Percentiles rank a stretch among this genome's conserved stretches.
Conservation (phyloP, 2,797 vertebrate genomes). For the Cyclura pinguis region DNA sequence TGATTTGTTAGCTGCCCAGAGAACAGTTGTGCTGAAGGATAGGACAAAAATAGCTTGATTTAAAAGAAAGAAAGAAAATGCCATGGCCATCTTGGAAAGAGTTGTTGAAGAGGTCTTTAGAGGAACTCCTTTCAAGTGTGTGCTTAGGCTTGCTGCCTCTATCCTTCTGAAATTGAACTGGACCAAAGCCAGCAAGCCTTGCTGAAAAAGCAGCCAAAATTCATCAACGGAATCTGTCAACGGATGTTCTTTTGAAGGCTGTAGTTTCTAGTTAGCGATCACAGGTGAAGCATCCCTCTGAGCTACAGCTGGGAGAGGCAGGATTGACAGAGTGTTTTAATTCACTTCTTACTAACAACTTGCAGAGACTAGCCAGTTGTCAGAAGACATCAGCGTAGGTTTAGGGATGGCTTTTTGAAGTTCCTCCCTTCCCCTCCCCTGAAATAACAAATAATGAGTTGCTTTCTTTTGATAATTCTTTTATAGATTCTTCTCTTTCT, state of each 20-base stretch:
- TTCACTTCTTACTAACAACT: slow-evolving; percentile 34
- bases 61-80: not conserved
- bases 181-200: slow-evolving; percentile 1
- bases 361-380: slow-evolving; percentile 42
- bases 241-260: not conserved
- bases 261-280: slow-evolving; percentile 21
- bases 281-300: slow-evolving; percentile 16
- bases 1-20: not conserved
- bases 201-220: slow-evolving; percentile 17
- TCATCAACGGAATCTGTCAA: slow-evolving; percentile 28
- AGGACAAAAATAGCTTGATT: not conserved
- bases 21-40: not conserved
- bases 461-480: slow-evolving; percentile 61
- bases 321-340: slow-evolving; percentile 33
- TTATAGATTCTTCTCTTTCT: slow-evolving; percentile 58
- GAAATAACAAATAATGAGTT: slow-evolving; percentile 67
- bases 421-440: slow-evolving; percentile 6
- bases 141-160: not conserved
- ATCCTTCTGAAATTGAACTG: slow-evolving; percentile 4
- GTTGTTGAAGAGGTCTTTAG: not conserved
- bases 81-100: not conserved
- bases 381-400: slow-evolving; percentile 56
- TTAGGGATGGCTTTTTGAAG: slow-evolving; percentile 55
- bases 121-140: not conserved
- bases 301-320: slow-evolving; percentile 1